Base-by-base conservation (phyloP, 2,113 vertebrate genomes). In the Oncorhynchus masou region DNA sequence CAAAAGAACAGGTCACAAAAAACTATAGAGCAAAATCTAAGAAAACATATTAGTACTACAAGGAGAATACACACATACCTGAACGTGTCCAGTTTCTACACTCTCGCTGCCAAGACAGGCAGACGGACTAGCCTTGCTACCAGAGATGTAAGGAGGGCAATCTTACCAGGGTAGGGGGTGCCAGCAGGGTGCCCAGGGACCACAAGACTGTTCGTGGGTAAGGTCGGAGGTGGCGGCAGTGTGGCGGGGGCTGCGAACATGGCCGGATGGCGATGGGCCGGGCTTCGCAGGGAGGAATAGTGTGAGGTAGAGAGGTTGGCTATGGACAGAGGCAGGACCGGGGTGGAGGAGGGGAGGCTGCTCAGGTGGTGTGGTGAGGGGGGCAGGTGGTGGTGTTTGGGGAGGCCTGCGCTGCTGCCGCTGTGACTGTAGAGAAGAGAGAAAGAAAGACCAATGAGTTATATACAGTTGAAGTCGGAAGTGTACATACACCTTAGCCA, bases 131-230 rank as follows among this genome's bases (percentile, higher is more conserved):
- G 25, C 8, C 76, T 29, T 39, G 13, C 25, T 3, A 31, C 6
- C 59, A 57, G 31, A 70, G 75, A 67, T 16, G 72, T 70, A 29
- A 71, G 74, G 57, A 72, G 81, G 25, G 60, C 60, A 39, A 22
- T 77, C 70, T 85, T 86, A 94, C 94, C 94, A 93, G 93, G 93
- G 84, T 94, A 94, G 68, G 87, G 95, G 91, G 93, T 95, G 94
- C 96, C 96, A 24, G 95, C 92, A 13, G 96, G 96, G 92, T 97
- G 97, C 88, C 96, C 96, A 11, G 97, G 97, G 91, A 98, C 94
- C 87, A 97, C 97, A 93, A 99, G 96, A 91, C 97, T 95, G 95
- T 96, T 96, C 91, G 96, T 94, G 45, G 98, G 97, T 95, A 98
- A 95, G 87, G 97, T 95, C 62, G 96, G 96, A 90, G 96, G 96